Evolutionary conservation across 2,888 invertebrate genomes (phyloP).

Genomic region (Galerucella pusilla): DNA sequence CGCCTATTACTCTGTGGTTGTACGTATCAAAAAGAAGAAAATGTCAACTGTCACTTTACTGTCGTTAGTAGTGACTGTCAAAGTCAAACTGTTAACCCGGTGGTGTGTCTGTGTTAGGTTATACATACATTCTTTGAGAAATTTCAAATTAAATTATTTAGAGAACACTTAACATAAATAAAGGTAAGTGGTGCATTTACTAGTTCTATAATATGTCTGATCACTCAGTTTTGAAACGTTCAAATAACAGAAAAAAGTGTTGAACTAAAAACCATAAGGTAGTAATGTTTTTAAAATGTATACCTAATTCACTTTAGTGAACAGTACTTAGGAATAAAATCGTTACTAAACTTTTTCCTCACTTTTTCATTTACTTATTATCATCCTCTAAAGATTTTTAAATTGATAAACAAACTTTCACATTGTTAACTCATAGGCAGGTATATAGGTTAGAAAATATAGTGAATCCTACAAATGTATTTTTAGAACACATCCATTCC

Average conservation of each 20-base stretch:
- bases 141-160: conserved; percentile 14
- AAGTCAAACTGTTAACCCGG: conserved; percentile 18
- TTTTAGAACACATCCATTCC: not conserved
- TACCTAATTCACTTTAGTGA: conserved; percentile 1
- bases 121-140: not conserved
- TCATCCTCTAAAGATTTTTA: not conserved
- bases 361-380: not conserved
- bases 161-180: not conserved
- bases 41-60: conserved; percentile 13
- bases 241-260: not conserved
- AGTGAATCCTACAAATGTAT: not conserved
- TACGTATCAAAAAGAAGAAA: conserved; percentile 12
- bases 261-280: not conserved
- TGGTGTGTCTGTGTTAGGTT: conserved; percentile 24
- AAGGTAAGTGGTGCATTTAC: not conserved
- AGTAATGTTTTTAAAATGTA: not conserved
- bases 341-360: not conserved
- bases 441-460: no score
- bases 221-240: not conserved
- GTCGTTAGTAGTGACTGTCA: no score
- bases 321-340: no score
- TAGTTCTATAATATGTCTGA: not conserved
- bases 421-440: not conserved
- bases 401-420: not conserved
- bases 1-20: no score